These are phyloP conservation scores for Myotis myotis DNA, from an alignment of 2,797 vertebrate genomes.

Conservation along the genomic window DNA sequence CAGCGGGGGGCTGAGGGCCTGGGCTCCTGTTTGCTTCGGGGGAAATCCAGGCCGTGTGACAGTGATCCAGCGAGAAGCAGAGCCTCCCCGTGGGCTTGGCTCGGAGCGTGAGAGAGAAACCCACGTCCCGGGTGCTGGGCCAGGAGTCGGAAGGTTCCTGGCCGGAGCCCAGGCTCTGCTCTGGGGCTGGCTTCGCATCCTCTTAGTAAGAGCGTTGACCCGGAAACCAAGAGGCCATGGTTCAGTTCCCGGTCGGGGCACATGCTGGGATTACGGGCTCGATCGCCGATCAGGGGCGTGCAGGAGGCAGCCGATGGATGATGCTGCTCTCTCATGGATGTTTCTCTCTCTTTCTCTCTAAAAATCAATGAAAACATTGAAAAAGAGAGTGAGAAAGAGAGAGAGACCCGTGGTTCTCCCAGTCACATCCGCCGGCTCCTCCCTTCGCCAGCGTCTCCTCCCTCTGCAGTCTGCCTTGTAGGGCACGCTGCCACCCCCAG, in stretches of 20 bases:
- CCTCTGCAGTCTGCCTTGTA: conserved; percentile 20
- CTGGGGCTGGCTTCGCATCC: neutral
- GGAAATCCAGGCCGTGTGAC: neutral
- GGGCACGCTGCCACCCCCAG: conserved; percentile 73
- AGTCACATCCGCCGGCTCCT: neutral
- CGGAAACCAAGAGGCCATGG: no score
- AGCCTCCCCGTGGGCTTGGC: neutral
- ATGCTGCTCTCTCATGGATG: no score
- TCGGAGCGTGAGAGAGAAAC: neutral
- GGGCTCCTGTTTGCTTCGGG: neutral
- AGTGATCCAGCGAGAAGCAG: neutral
- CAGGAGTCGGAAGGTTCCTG: neutral
- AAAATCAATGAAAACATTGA: no score
- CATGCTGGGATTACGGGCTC: no score
- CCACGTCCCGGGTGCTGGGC: neutral
- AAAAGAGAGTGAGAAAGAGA: no score
- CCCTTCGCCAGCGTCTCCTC: conserved; percentile 50
- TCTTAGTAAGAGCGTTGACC: neutral
- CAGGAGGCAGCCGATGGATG: no score
- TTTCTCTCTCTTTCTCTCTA: no score
- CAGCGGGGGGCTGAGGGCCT: neutral
- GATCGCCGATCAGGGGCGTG: no score
- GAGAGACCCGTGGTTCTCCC: neutral
- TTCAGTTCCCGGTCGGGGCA: no score
- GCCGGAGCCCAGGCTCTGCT: neutral